A percentile compares a stretch with the other conserved stretches of the same genome.
phyloP scores from a whole-genome alignment of 2,888 invertebrate species.

The Xestoiulus laeticollis region DNA sequence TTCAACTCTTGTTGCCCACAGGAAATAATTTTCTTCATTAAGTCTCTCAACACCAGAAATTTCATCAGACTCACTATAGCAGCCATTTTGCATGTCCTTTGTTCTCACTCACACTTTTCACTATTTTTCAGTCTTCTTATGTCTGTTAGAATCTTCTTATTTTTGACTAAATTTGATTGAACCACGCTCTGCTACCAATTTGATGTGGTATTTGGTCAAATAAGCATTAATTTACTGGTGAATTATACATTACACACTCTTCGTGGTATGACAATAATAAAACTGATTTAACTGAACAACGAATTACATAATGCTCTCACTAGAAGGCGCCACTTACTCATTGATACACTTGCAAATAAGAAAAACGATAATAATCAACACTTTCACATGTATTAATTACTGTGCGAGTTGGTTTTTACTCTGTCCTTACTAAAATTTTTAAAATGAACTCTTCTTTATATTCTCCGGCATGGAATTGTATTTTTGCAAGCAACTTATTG shows the following conservation, averaged over 20 bases:
- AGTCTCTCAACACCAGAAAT: background rate
- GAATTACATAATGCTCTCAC: too few species aligned
- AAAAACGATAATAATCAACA: background rate
- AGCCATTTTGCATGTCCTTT: background rate
- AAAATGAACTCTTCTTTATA: too few species aligned
- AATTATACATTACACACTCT: too few species aligned
- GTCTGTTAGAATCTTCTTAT: background rate
- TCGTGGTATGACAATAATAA: too few species aligned
- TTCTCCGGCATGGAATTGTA: too few species aligned
- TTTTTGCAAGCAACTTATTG: too few species aligned
- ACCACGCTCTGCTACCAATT: conserved; percentile 1
- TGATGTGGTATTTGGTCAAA: background rate
- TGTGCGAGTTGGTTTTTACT: too few species aligned
- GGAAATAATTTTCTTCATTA: background rate
- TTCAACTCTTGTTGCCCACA: background rate
- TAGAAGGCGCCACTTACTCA: too few species aligned
- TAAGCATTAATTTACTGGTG: too few species aligned
- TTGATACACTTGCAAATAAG: background rate
- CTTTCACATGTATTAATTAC: too few species aligned
- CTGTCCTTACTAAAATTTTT: too few species aligned
- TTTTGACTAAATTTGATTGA: background rate
- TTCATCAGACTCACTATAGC: background rate
- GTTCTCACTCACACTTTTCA: background rate
- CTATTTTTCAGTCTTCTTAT: background rate
- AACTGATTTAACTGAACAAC: too few species aligned